Base-by-base conservation (phyloP, 2,797 vertebrate species). In the Manis crassicaudata region DNA sequence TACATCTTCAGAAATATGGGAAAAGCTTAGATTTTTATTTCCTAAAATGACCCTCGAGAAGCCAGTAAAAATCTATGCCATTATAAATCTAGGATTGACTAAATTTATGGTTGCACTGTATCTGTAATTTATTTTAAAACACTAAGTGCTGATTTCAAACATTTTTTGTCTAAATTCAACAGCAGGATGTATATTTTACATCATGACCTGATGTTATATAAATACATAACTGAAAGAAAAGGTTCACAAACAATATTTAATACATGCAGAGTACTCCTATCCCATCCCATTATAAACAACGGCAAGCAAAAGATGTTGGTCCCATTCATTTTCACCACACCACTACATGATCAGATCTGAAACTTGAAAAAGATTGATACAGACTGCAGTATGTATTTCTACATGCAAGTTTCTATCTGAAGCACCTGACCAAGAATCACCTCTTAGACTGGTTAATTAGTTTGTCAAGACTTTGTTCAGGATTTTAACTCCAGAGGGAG, bases 81-180 rank as follows among this genome's bases (percentile, higher is more conserved):
- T 43, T 86, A 83, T 23, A 92, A 95, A 67, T 60, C 56, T 81
- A 81, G 23, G 37, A 93, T 20, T 79, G 25, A 73, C 54, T 82
- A 67, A 83, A 84, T 79, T 62, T 84, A 73, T 37, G 25, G 81
- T 25, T 81, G 4, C n/a, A 21, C 14, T 37, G 25, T 29, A 88
- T 21, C 35, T 73, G 25, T 72, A 92, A 94, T 72, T 92, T 87
- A 82, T 70, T 75, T 79, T 93, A 92, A 91, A 92, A 92, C 40
- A 40, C 37, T 63, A 75, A 65, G 20, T 58, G n/a, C 23, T 70
- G 62, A 85, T 40, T 93, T 92, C 81, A 77, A 90, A 37, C 20
- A 21, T 37, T 83, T 75, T 86, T 58, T 92, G 18, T 20, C 80
- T 58, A 86, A 77, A 67, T 25, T 32, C 80, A 92, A 46, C 27